A percentile compares a stretch with the other conserved stretches of the same genome.
These are phyloP conservation scores for Eupsilia transversa DNA, from an alignment of 2,888 invertebrate species.

Conservation along the genomic window DNA sequence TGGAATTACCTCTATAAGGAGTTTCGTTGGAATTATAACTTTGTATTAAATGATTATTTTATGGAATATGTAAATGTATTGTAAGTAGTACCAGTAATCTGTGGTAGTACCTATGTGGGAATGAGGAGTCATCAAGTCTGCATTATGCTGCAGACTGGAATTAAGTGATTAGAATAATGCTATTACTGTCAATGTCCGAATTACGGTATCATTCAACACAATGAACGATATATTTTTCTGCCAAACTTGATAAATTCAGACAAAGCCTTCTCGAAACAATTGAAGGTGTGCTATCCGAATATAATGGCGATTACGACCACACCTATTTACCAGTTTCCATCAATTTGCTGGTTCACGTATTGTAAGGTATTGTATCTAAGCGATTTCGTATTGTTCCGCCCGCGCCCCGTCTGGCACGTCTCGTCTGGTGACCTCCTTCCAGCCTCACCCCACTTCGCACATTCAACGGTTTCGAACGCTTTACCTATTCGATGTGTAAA, in stretches of 20 bases:
- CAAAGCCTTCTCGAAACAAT: conserved; percentile 42
- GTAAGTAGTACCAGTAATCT: too few species aligned
- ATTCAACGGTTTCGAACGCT: conserved; percentile 63
- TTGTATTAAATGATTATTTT: not conserved
- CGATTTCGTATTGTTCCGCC: conserved; percentile 69
- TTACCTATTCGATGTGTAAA: conserved; percentile 61
- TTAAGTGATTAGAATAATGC: not conserved
- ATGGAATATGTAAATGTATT: too few species aligned
- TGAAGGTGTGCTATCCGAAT: conserved; percentile 52
- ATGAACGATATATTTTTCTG: conserved; percentile 11
- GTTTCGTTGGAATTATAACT: not conserved
- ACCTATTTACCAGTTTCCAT: conserved; percentile 61
- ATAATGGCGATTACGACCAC: conserved; percentile 54
- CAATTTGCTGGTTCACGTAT: conserved; percentile 54
- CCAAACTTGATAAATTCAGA: conserved; percentile 19
- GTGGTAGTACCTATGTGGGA: not conserved
- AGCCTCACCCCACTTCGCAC: conserved; percentile 54
- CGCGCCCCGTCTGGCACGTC: conserved; percentile 68
- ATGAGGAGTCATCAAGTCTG: not conserved
- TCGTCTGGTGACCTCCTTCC: conserved; percentile 73
- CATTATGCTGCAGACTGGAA: not conserved
- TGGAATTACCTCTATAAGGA: conserved; percentile 8
- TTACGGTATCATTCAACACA: conserved; percentile 7
- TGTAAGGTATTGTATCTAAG: conserved; percentile 39
- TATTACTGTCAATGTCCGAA: not conserved